Percentiles rank a stretch among this genome's conserved stretches.
Evolutionary conservation across 2,888 invertebrate genomes (phyloP).

Genomic region (Seladonia tumulorum): DNA sequence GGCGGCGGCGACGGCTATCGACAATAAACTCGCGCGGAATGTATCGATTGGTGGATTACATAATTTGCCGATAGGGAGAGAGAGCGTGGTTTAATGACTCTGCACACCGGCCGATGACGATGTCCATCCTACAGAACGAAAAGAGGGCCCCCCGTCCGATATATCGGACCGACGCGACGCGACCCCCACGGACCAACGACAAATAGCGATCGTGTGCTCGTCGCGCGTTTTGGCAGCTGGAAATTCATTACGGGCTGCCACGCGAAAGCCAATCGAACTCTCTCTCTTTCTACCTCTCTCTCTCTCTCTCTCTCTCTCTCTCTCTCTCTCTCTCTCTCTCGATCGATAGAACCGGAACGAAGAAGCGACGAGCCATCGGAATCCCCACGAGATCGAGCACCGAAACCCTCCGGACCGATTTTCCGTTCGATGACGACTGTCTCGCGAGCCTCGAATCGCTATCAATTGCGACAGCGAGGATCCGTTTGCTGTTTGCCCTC

Average conservation of each 20-base stretch:
- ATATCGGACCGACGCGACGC: neutral
- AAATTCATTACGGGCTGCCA: constrained; percentile 61
- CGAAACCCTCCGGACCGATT: neutral
- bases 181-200: constrained; percentile 31
- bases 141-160: neutral
- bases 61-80: constrained; percentile 47
- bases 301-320: neutral
- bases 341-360: neutral
- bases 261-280: constrained; percentile 2
- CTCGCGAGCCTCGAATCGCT: neutral
- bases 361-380: neutral
- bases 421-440: constrained; percentile 8
- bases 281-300: neutral
- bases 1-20: neutral
- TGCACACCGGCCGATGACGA: neutral
- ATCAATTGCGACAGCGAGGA: neutral
- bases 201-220: constrained; percentile 58
- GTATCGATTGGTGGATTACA: constrained; percentile 58
- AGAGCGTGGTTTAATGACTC: neutral
- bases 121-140: neutral
- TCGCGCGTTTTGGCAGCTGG: constrained; percentile 53
- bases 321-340: neutral
- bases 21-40: constrained; percentile 37
- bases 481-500: neutral
- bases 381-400: neutral